These are phyloP conservation scores for Triops longicaudatus DNA, from an alignment of 1,140 invertebrate genomes.

Conservation along the genomic window DNA sequence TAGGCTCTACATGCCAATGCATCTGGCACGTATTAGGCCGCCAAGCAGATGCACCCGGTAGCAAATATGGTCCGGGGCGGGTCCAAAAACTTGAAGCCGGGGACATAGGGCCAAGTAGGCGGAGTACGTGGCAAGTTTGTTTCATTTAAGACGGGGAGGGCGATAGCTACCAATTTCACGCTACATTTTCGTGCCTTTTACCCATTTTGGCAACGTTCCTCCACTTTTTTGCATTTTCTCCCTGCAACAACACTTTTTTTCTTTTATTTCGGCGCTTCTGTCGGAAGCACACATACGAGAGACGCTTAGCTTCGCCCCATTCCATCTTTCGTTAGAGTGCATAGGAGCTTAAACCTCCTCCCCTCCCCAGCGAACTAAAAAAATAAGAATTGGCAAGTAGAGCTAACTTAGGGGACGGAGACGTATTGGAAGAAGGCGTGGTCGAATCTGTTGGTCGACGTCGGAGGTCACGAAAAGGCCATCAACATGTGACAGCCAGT, in stretches of 20 bases:
- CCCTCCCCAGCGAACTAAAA: background rate
- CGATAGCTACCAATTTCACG: conserved; percentile 7
- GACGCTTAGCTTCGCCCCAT: too few species aligned
- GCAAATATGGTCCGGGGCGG: background rate
- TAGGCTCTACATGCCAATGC: background rate
- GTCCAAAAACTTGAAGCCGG: background rate
- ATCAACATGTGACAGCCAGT: conserved; percentile 11
- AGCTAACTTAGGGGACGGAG: background rate
- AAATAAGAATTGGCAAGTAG: background rate
- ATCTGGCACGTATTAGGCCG: conserved; percentile 5
- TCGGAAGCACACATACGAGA: background rate
- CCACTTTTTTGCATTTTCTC: background rate
- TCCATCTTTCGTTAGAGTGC: too few species aligned
- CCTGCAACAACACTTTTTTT: background rate
- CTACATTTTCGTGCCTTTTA: conserved; percentile 12
- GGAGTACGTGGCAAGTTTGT: background rate
- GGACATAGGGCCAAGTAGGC: background rate
- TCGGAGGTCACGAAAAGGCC: conserved; percentile 13
- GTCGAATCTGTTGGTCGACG: background rate
- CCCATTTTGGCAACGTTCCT: conserved; percentile 6
- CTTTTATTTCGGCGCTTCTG: background rate
- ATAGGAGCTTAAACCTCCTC: too few species aligned
- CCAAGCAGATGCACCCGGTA: conserved; percentile 10
- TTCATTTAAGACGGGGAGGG: background rate
- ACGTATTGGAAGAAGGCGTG: background rate